phyloP scores from a whole-genome alignment of 1,140 invertebrate species.

The Ditylenchus dipsaci region DNA sequence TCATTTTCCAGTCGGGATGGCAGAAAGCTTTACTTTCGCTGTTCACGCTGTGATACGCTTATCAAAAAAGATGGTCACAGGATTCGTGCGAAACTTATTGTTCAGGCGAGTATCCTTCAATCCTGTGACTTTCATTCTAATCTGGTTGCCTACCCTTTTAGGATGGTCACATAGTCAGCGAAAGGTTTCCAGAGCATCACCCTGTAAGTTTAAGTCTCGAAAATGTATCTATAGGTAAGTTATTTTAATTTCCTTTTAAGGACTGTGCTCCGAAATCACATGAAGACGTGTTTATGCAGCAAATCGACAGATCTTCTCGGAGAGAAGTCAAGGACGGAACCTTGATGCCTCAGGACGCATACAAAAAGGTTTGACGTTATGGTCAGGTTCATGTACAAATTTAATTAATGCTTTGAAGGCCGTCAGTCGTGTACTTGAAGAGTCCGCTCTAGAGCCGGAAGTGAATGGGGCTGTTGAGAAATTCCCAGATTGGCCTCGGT shows the following conservation, averaged over 20 bases:
- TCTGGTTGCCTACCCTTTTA: no score
- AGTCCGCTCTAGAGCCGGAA: background rate
- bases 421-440: constrained; percentile 6
- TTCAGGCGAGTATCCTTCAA: constrained; percentile 7
- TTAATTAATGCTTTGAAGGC: background rate
- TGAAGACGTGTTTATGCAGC: constrained; percentile 42
- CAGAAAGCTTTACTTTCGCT: constrained; percentile 45
- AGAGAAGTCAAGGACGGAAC: constrained; percentile 44
- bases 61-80: constrained; percentile 36
- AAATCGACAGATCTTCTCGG: constrained; percentile 37
- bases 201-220: constrained; percentile 5
- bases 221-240: no score
- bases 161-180: constrained; percentile 32
- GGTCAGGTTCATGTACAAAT: background rate
- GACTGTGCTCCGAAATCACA: constrained; percentile 30
- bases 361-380: constrained; percentile 20
- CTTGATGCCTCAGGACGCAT: constrained; percentile 37
- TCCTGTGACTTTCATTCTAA: no score
- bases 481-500: constrained; percentile 40
- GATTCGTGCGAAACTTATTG: constrained; percentile 44
- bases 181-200: constrained; percentile 40
- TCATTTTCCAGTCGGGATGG: constrained; percentile 23
- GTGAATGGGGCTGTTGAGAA: constrained; percentile 19
- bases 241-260: no score
- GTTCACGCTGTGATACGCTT: constrained; percentile 42